A percentile compares a stretch with the other conserved stretches of the same genome.
Conservation (phyloP, 2,888 invertebrate genomes). For the Polymixis lichenea region DNA sequence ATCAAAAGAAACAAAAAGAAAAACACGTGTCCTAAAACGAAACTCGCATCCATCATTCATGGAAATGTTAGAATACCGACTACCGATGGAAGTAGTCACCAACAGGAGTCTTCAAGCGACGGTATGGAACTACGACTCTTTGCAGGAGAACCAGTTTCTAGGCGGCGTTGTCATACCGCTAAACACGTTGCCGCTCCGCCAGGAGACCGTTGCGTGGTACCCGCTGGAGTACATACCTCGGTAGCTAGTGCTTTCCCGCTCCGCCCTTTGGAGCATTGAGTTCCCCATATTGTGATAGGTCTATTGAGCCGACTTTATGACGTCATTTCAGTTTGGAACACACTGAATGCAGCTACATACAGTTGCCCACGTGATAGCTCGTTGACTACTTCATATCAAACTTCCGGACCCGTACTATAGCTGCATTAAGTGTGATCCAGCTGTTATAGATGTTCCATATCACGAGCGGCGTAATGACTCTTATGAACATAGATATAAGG, state of each 20-base stretch:
- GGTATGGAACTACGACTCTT: conserved; percentile 98
- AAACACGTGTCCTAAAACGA: conserved; percentile 97
- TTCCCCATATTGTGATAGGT: conserved; percentile 56
- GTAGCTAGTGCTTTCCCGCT: conserved; percentile 83
- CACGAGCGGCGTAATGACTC: conserved; percentile 1
- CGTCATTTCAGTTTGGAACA: conserved; percentile 21
- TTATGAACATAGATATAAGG: conserved; percentile 41
- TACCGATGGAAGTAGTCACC: conserved; percentile 95
- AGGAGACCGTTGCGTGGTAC: conserved; percentile 97
- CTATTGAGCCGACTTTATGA: conserved; percentile 37
- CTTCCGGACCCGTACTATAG: background rate
- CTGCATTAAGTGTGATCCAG: conserved; percentile 26
- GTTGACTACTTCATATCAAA: conserved; percentile 28
- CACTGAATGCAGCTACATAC: conserved; percentile 22
- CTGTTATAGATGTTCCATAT: conserved; percentile 14
- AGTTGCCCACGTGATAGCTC: background rate
- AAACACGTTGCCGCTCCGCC: conserved; percentile 92
- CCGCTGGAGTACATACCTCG: conserved; percentile 91
- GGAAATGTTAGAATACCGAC: conserved; percentile 98
- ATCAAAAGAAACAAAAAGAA: conserved; percentile 97
- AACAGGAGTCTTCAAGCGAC: conserved; percentile 96
- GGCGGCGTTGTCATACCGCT: conserved; percentile 97
- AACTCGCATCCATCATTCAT: conserved; percentile 99
- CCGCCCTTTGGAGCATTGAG: conserved; percentile 80
- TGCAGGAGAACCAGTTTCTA: conserved; percentile 98